Percentiles rank a stretch among this genome's conserved stretches.
Evolutionary conservation across 2,113 vertebrate genomes (phyloP).

Genomic region (Damaliscus lunatus): DNA sequence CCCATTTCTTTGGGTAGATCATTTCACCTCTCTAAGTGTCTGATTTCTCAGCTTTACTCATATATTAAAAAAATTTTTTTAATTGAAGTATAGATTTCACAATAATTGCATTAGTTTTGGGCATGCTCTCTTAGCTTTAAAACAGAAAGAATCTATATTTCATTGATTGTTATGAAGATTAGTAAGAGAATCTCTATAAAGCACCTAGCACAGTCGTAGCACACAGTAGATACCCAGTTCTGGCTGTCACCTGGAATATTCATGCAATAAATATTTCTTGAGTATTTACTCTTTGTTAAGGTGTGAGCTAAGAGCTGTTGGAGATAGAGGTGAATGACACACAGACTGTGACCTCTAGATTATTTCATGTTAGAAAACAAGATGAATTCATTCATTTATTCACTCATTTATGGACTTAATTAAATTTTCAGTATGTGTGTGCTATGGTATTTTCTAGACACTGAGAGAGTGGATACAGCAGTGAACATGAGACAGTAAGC

Average conservation of each 20-base stretch:
- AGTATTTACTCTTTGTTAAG: not conserved
- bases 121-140: not conserved
- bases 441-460: not conserved
- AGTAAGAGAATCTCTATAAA: not conserved
- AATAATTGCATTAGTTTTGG: not conserved
- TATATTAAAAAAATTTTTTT: not conserved
- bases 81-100: not conserved
- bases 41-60: not conserved
- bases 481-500: not conserved
- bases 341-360: not conserved
- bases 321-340: not conserved
- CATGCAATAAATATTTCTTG: not conserved
- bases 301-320: not conserved
- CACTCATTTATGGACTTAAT: not conserved
- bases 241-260: not conserved
- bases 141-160: constrained; percentile 1
- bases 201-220: not conserved
- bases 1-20: not conserved
- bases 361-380: constrained; percentile 8
- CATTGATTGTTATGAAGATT: not conserved
- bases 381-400: not conserved
- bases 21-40: not conserved
- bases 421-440: not conserved
- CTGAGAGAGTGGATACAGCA: not conserved
- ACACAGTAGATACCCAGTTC: not conserved